Conservation (phyloP, 2,888 invertebrate species). For the Parascotia fuliginaria region DNA sequence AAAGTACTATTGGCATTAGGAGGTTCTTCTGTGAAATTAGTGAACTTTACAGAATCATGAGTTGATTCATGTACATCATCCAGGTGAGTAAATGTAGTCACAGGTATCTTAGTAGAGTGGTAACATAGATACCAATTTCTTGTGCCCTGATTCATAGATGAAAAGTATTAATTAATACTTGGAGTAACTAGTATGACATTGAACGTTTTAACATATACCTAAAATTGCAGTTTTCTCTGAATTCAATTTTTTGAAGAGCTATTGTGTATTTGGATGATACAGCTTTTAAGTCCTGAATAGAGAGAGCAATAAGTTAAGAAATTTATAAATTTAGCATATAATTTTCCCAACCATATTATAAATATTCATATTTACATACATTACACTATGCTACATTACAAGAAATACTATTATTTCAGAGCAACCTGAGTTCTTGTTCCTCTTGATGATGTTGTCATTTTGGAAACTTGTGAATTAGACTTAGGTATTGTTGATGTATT, state of each 20-base stretch:
- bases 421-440: conserved; percentile 63
- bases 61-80: conserved; percentile 56
- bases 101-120: conserved; percentile 74
- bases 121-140: conserved; percentile 78
- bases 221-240: conserved; percentile 65
- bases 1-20: conserved; percentile 63
- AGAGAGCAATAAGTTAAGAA: conserved; percentile 41
- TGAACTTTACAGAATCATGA: conserved; percentile 31
- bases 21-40: conserved; percentile 47
- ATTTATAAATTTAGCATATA: conserved; percentile 26
- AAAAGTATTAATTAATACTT: conserved; percentile 54
- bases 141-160: conserved; percentile 68
- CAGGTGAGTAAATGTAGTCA: conserved; percentile 68
- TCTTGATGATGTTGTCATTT: conserved; percentile 51
- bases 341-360: conserved; percentile 34
- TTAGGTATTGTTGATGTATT: conserved; percentile 51
- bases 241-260: conserved; percentile 70
- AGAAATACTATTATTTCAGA: conserved; percentile 53
- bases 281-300: conserved; percentile 61
- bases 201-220: conserved; percentile 51
- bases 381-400: conserved; percentile 27
- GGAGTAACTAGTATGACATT: conserved; percentile 49
- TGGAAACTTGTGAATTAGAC: conserved; percentile 53
- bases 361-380: conserved; percentile 19
- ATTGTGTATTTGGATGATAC: conserved; percentile 62